These are phyloP conservation scores for Taxidea taxus DNA, from an alignment of 2,113 vertebrate species.

Conservation along the genomic window DNA sequence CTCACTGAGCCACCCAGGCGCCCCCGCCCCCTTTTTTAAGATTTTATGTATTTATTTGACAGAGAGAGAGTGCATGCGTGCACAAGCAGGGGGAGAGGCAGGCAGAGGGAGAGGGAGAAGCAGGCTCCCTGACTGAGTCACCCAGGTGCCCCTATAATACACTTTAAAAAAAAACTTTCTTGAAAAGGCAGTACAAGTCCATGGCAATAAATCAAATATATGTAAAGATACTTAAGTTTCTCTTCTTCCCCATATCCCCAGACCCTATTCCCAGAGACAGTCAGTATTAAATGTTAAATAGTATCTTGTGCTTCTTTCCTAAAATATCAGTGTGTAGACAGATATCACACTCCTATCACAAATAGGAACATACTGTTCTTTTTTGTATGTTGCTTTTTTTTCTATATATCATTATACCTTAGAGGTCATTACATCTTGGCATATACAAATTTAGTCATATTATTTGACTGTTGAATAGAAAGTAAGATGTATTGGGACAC, in stretches of 20 bases:
- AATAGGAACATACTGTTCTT: background rate
- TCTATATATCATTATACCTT: background rate
- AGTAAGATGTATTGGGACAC: background rate
- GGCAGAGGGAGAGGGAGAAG: too few relatives aligned
- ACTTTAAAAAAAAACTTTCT: background rate
- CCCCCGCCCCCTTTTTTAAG: too few relatives aligned
- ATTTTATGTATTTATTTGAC: too few relatives aligned
- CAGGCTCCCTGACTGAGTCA: too few relatives aligned
- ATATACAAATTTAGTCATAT: background rate
- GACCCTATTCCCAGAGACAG: background rate
- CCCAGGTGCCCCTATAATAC: too few relatives aligned
- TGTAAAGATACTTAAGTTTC: background rate
- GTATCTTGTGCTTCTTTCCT: background rate
- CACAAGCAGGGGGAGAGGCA: too few relatives aligned
- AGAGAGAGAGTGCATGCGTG: too few relatives aligned
- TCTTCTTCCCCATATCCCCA: background rate
- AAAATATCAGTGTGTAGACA: background rate
- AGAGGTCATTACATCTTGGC: background rate
- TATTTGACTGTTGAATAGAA: background rate
- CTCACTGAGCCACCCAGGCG: too few relatives aligned
- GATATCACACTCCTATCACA: background rate
- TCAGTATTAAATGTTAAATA: background rate
- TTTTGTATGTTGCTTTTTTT: slow-evolving; percentile 19
- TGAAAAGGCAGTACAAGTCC: background rate
- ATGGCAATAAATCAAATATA: background rate